Percentiles rank a stretch among this genome's conserved stretches.
Evolutionary conservation across 2,113 vertebrate genomes (phyloP).

Genomic region (Serilophus lunatus): DNA sequence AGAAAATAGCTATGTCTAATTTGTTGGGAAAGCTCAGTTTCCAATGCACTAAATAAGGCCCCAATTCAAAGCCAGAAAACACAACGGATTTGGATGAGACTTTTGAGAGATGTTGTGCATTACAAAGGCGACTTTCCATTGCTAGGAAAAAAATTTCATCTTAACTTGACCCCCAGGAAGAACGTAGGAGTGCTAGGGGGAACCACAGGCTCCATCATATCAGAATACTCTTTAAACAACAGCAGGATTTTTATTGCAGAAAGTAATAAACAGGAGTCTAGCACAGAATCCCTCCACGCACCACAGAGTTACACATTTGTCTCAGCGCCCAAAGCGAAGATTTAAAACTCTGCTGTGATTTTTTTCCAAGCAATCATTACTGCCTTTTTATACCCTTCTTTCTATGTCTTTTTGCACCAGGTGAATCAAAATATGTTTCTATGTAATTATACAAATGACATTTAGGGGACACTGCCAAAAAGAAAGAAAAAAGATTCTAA

Average conservation of each 20-base stretch:
- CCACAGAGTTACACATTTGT: not conserved
- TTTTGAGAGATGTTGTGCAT: not conserved
- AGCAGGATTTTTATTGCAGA: not conserved
- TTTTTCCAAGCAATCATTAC: not conserved
- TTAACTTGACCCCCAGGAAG: not conserved
- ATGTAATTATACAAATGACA: not conserved
- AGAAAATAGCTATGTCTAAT: not conserved
- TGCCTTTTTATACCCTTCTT: not conserved
- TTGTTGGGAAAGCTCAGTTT: not conserved
- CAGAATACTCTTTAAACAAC: not conserved
- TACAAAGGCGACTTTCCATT: not conserved
- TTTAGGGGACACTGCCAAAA: not conserved
- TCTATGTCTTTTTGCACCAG: not conserved
- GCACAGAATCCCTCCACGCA: not conserved
- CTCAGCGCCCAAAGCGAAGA: not conserved
- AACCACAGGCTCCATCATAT: not conserved
- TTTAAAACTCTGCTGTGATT: not conserved
- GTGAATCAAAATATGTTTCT: not conserved
- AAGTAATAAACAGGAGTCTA: not conserved
- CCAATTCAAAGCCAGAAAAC: not conserved
- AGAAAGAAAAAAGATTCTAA: not conserved
- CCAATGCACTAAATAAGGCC: not conserved
- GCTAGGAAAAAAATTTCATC: not conserved
- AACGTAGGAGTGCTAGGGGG: not conserved
- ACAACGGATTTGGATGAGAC: not conserved